phyloP scores from a whole-genome alignment of 2,113 vertebrate species.

The Actinemys pallida region DNA sequence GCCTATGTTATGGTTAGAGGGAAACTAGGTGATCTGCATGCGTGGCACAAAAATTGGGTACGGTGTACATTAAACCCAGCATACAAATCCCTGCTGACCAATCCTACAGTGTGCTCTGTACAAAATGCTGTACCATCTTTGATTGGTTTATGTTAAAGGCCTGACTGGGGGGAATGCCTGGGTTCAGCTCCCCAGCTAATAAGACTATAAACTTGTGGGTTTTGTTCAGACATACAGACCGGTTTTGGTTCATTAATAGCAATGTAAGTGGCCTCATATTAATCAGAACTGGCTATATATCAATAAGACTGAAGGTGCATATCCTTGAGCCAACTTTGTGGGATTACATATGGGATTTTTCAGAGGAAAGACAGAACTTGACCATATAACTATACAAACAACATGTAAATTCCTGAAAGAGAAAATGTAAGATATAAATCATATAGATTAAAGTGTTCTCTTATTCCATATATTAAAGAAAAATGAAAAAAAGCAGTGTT shows the following conservation, averaged over 20 bases:
- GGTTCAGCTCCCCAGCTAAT: not conserved
- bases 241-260: not conserved
- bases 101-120: rapidly evolving
- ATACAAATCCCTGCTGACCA: not conserved
- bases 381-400: not conserved
- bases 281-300: not conserved
- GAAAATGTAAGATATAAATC: not conserved
- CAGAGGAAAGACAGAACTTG: not conserved
- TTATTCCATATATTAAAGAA: not conserved
- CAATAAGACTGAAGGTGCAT: not conserved
- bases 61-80: not conserved
- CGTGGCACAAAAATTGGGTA: not conserved
- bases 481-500: not conserved
- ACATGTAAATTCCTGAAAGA: not conserved
- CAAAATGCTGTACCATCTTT: not conserved
- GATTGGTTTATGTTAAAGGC: not conserved
- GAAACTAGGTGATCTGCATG: not conserved
- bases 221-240: not conserved
- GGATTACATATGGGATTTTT: not conserved
- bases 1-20: not conserved
- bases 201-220: not conserved
- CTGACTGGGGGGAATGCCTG: not conserved
- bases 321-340: not conserved
- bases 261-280: not conserved
- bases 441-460: not conserved